Percentiles rank a stretch among this genome's conserved stretches.
These are phyloP conservation scores for Liolophura sinensis DNA, from an alignment of 1,140 invertebrate genomes.

Conservation along the genomic window DNA sequence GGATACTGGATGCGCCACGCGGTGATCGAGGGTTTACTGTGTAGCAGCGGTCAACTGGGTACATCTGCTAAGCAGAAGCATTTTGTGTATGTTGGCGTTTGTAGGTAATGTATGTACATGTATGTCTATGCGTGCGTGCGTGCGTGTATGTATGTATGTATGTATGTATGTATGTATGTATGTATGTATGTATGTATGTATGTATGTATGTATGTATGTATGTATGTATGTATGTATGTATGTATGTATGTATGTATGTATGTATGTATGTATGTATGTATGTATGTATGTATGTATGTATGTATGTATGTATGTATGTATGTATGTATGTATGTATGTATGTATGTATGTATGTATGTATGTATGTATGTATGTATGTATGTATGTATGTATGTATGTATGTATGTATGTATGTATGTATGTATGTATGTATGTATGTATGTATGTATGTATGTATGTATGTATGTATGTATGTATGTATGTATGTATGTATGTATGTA, in stretches of 20 bases:
- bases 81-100: no score
- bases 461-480: no score
- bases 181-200: conserved; percentile 4
- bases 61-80: no score
- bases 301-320: neutral
- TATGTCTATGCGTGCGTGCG: neutral
- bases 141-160: conserved; percentile 3
- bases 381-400: conserved; percentile 1
- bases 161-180: neutral
- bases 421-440: no score
- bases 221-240: neutral
- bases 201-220: neutral
- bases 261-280: neutral
- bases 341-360: neutral
- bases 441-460: no score
- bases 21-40: no score
- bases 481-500: no score
- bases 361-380: neutral
- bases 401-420: neutral
- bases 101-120: conserved; percentile 1
- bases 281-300: neutral
- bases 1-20: no score
- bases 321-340: neutral
- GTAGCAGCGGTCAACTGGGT: no score
- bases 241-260: neutral